Evolutionary conservation across 1,140 invertebrate genomes (phyloP), one percentile per base, ranked within the genome.

Genomic region (Drosophila orena): DNA sequence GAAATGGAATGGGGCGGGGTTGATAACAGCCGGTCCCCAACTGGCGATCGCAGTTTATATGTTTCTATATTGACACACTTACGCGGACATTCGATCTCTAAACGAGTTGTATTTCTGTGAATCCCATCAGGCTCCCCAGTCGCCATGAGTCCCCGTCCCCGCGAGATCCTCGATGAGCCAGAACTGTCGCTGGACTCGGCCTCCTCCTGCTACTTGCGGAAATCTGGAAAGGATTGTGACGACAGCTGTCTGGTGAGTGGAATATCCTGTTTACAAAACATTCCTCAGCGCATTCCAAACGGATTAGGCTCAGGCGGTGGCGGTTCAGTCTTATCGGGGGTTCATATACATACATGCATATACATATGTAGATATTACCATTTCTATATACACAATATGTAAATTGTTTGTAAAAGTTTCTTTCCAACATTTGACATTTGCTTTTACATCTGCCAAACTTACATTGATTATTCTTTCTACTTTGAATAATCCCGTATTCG

Each of bases 61-160:
- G 20, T 38, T 55, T 56, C 35, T 10, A 20, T 38, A 42, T 20
- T 38, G 43, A 54, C 47, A 62, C 30, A 14, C 34, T 55, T 56
- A 46, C 11, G 10, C 12, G 44, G 20, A 50, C 17, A 43, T 27
- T 42, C 34, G 35, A 46, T 57, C 37, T 74, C 70, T 74, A 74
- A 75, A 40, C 17, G 40, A 56, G 37, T 11, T 20, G 24, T 43
- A 49, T 37, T 66, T 58, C n/a, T 42, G 43, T 70, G 42, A 68
- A 47, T 77, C 68, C 24, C 30, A 37, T 10, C 17, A 76, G 73
- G 42, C 49, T 44, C 10, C 8, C 17, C 8, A 24, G 15, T 44
- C 7, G 38, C 44, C 30, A 83, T 83, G 80, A 84, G 52, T 69
- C 80, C 80, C 38, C 76, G 80, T 37, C 80, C 80, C 6, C 76